Percentiles rank a stretch among this genome's conserved stretches.
Evolutionary conservation across 2,888 invertebrate species (phyloP).

Genomic region (Cerceris rybyensis): DNA sequence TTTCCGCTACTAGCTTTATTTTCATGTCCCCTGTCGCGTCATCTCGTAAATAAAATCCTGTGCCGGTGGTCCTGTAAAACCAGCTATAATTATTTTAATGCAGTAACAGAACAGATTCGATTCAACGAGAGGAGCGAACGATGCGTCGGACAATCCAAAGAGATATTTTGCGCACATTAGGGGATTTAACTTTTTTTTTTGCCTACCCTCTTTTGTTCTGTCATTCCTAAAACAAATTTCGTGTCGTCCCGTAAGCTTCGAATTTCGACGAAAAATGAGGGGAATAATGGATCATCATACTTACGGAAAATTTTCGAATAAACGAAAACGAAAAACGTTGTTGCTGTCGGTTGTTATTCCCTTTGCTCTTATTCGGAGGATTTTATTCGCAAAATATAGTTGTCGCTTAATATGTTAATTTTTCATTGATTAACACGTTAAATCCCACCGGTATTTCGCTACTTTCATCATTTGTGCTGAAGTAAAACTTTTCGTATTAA

Average conservation of each 20-base stretch:
- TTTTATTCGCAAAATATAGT: too few species aligned
- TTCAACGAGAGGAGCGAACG: slow-evolving; percentile 4
- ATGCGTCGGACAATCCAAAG: neutral
- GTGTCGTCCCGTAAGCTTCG: neutral
- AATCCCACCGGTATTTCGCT: too few species aligned
- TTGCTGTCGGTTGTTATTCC: too few species aligned
- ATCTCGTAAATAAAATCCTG: slow-evolving; percentile 23
- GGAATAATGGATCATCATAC: too few species aligned
- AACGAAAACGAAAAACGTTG: too few species aligned
- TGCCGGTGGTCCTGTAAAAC: neutral
- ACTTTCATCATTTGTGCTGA: too few species aligned
- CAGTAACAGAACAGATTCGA: slow-evolving; percentile 9
- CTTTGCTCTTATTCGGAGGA: too few species aligned
- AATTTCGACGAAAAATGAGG: too few species aligned
- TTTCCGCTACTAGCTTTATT: slow-evolving; percentile 28
- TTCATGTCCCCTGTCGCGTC: slow-evolving; percentile 17
- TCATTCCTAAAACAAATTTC: neutral
- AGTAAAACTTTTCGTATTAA: too few species aligned
- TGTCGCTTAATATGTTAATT: too few species aligned
- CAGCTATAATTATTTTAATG: slow-evolving; percentile 25
- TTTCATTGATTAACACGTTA: too few species aligned
- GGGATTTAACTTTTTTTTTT: neutral
- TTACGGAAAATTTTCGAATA: too few species aligned
- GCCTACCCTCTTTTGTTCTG: neutral
- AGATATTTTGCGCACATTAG: neutral